Percentiles rank a stretch among this genome's conserved stretches.
Evolutionary conservation across 1,140 invertebrate species (phyloP).

Genomic region (Papilio dardanus): DNA sequence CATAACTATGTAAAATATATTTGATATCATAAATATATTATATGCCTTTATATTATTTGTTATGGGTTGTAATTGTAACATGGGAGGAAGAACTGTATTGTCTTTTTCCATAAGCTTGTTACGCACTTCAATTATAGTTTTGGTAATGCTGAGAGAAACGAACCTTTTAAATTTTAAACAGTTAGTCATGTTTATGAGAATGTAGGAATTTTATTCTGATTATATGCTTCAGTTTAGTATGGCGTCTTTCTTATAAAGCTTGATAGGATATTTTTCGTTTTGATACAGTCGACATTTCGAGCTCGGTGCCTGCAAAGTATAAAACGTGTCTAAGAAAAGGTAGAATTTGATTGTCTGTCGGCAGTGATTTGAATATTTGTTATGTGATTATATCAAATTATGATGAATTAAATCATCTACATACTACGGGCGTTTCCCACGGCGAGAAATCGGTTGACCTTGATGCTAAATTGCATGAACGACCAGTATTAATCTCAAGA

Average conservation of each 20-base stretch:
- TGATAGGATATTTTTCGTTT: no score
- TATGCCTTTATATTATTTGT: not conserved
- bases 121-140: not conserved
- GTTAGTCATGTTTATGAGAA: not conserved
- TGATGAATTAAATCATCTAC: conserved; percentile 77
- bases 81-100: not conserved
- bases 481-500: not conserved
- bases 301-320: conserved; percentile 77
- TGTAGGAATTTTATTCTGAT: no score
- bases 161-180: not conserved
- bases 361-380: conserved; percentile 79
- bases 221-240: no score
- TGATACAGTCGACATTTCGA: conserved; percentile 75
- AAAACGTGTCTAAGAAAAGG: conserved; percentile 80
- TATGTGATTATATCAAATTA: conserved; percentile 79
- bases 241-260: no score
- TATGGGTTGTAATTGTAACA: not conserved
- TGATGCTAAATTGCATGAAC: conserved; percentile 43
- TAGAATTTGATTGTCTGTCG: conserved; percentile 77
- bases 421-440: conserved; percentile 74
- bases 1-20: not conserved
- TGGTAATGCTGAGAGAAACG: not conserved
- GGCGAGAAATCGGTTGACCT: conserved; percentile 74
- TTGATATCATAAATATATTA: not conserved
- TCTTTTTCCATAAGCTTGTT: not conserved